phyloP scores from a whole-genome alignment of 2,888 invertebrate species.

The Sussaba pulchella region DNA sequence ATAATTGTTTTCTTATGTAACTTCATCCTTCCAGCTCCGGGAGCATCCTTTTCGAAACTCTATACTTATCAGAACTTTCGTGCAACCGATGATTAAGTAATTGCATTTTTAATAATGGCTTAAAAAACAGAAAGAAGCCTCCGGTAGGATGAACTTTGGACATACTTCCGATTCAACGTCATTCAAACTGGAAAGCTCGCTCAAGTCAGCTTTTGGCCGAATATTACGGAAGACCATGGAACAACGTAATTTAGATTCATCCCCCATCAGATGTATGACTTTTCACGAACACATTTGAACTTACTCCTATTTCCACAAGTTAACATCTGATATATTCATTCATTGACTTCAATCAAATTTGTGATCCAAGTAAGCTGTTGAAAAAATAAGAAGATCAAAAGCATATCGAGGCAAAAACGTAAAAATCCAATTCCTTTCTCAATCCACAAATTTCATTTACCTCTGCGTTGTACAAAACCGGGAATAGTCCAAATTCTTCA shows the following conservation, averaged over 20 bases:
- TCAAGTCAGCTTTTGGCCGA: background rate
- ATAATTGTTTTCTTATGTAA: conserved; percentile 3
- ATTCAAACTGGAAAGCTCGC: conserved; percentile 6
- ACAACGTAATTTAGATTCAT: conserved; percentile 9
- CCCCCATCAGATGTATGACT: too few relatives aligned
- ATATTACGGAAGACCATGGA: background rate
- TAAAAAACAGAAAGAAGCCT: conserved; percentile 17
- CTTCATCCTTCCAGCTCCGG: background rate
- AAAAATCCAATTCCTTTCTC: background rate
- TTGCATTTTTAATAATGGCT: conserved; percentile 28
- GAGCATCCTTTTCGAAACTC: conserved; percentile 10
- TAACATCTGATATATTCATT: too few relatives aligned
- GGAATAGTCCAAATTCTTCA: background rate
- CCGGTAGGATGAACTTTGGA: conserved; percentile 1
- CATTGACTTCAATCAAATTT: too few relatives aligned
- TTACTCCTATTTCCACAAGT: too few relatives aligned
- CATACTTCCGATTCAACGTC: conserved; percentile 10
- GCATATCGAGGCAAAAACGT: too few relatives aligned
- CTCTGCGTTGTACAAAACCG: too few relatives aligned
- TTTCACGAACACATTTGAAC: too few relatives aligned
- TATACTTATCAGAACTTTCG: background rate
- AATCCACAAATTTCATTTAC: background rate
- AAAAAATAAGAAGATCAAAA: too few relatives aligned
- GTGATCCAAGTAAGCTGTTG: too few relatives aligned
- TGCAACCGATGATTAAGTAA: conserved; percentile 25